A percentile compares a stretch with the other conserved stretches of the same genome.
These are phyloP conservation scores for Chirona hameri DNA, from an alignment of 2,888 invertebrate species.

Conservation along the genomic window DNA sequence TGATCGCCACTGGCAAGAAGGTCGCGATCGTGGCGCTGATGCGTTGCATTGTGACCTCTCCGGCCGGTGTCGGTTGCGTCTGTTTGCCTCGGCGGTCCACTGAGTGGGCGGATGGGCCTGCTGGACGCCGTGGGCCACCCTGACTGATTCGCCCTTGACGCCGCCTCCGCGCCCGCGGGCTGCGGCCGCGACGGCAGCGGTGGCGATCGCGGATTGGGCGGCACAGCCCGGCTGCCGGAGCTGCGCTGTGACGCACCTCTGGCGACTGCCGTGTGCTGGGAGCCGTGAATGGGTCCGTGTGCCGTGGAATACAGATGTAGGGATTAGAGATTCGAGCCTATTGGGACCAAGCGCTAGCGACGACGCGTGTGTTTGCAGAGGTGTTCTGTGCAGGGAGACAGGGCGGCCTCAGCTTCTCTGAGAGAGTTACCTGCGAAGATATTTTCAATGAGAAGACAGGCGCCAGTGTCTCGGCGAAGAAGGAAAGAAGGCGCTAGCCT, in stretches of 20 bases:
- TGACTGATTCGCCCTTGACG: not conserved
- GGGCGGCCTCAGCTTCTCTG: too few relatives aligned
- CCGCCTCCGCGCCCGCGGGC: not conserved
- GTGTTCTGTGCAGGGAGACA: too few relatives aligned
- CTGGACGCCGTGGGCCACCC: too few relatives aligned
- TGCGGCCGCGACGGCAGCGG: not conserved
- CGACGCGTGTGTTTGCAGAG: not conserved
- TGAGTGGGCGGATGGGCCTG: too few relatives aligned
- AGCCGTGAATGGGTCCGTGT: not conserved
- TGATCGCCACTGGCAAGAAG: not conserved
- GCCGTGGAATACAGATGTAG: not conserved
- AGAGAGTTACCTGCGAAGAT: too few relatives aligned
- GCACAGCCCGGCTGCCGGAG: not conserved
- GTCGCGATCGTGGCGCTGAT: not conserved
- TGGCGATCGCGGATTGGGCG: not conserved
- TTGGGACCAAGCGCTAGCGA: not conserved
- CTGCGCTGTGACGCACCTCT: not conserved
- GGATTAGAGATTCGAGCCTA: not conserved
- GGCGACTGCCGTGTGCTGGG: not conserved
- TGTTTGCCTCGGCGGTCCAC: not conserved
- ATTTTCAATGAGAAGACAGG: too few relatives aligned
- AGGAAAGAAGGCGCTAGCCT: too few relatives aligned
- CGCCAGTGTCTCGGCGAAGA: too few relatives aligned
- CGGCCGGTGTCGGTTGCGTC: not conserved
- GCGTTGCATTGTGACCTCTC: not conserved